Evolutionary conservation across 2,797 vertebrate genomes (phyloP).

Genomic region (Brotula barbata): DNA sequence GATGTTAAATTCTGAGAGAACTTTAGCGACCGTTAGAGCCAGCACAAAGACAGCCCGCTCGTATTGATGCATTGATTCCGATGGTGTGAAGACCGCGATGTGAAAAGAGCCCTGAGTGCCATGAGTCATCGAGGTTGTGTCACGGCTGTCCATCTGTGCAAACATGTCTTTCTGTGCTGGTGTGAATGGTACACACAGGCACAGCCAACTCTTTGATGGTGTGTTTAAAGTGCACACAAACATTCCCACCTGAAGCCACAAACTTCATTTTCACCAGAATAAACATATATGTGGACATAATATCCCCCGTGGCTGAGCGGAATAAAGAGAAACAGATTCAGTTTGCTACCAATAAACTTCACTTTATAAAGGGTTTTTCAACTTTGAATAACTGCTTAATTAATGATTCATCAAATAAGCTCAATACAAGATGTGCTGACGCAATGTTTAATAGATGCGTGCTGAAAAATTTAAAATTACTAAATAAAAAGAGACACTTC

Average conservation of each 20-base stretch:
- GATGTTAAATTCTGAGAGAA: conserved; percentile 54
- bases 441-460: too few relatives aligned
- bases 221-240: conserved; percentile 11
- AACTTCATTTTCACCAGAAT: conserved; percentile 19
- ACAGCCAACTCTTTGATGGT: conserved; percentile 2
- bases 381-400: too few relatives aligned
- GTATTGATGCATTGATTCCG: conserved; percentile 60
- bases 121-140: conserved; percentile 59
- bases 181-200: not conserved
- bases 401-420: too few relatives aligned
- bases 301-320: too few relatives aligned
- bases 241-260: not conserved
- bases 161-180: conserved; percentile 29
- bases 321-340: too few relatives aligned
- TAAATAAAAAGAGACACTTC: too few relatives aligned
- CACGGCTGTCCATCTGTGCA: conserved; percentile 36
- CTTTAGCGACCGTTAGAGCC: conserved; percentile 48
- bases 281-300: not conserved
- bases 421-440: too few relatives aligned
- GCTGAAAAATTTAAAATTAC: too few relatives aligned
- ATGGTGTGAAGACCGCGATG: conserved; percentile 56
- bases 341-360: too few relatives aligned
- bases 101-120: conserved; percentile 62
- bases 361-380: too few relatives aligned
- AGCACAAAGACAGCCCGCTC: conserved; percentile 46